Evolutionary conservation across 2,797 vertebrate species (phyloP).

Genomic region (Triplophysa bombifrons): DNA sequence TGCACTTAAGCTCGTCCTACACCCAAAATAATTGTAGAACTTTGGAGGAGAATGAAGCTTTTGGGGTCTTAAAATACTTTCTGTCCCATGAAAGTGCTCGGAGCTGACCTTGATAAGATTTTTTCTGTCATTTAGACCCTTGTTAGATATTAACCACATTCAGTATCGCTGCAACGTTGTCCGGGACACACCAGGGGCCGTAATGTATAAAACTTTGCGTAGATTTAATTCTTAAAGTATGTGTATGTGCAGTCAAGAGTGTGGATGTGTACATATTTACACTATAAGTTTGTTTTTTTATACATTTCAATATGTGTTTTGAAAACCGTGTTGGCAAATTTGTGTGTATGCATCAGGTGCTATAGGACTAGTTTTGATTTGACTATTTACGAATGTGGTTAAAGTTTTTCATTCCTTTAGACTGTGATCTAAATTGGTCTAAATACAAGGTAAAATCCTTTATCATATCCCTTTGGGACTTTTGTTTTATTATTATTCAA

Average conservation of each 20-base stretch:
- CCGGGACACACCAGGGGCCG: too few relatives aligned
- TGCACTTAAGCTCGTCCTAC: conserved; percentile 56
- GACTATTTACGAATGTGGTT: not conserved
- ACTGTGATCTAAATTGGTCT: not conserved
- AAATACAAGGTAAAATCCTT: not conserved
- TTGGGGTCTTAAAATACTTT: conserved; percentile 22
- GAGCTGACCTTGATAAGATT: conserved; percentile 18
- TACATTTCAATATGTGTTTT: too few relatives aligned
- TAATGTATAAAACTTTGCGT: too few relatives aligned
- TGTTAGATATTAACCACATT: not conserved
- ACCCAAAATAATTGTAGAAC: conserved; percentile 40
- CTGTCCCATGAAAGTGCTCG: conserved; percentile 28
- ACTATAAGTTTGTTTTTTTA: too few relatives aligned
- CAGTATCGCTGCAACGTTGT: too few relatives aligned
- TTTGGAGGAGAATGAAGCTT: conserved; percentile 31
- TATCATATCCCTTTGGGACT: not conserved
- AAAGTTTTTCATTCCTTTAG: not conserved
- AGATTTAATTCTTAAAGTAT: too few relatives aligned
- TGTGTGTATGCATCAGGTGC: too few relatives aligned
- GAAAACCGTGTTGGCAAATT: too few relatives aligned
- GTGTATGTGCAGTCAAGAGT: too few relatives aligned
- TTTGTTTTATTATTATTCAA: not conserved
- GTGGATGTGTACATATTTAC: too few relatives aligned
- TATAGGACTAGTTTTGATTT: not conserved
- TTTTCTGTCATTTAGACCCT: not conserved